Evolutionary conservation across 2,888 invertebrate genomes (phyloP).

Genomic region (Drosophila differens): DNA sequence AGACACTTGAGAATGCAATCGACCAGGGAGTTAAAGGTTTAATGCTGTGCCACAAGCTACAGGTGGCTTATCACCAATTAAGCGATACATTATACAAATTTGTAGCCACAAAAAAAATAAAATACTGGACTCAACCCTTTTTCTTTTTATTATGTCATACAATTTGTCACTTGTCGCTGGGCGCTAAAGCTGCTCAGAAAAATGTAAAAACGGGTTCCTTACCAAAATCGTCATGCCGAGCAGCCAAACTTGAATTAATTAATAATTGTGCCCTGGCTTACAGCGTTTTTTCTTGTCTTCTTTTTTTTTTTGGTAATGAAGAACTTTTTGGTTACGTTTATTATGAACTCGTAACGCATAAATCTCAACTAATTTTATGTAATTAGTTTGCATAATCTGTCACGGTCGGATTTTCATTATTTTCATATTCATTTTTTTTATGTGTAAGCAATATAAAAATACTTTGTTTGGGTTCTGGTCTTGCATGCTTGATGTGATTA

Average conservation of each 20-base stretch:
- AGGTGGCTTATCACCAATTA: conserved; percentile 85
- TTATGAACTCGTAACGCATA: conserved; percentile 56
- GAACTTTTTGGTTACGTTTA: conserved; percentile 45
- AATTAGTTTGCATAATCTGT: conserved; percentile 81
- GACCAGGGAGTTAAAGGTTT: conserved; percentile 9
- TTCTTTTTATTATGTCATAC: conserved; percentile 69
- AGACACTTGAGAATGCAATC: conserved; percentile 58
- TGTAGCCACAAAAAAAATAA: conserved; percentile 68
- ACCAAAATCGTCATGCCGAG: conserved; percentile 48
- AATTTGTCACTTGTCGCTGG: conserved; percentile 70
- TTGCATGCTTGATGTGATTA: conserved; percentile 62
- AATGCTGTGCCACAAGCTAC: conserved; percentile 63
- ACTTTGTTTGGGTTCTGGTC: conserved; percentile 46
- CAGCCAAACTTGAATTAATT: conserved; percentile 75
- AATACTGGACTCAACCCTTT: conserved; percentile 43
- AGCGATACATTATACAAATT: conserved; percentile 84
- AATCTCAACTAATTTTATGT: conserved; percentile 78
- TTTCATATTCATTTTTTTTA: conserved; percentile 33
- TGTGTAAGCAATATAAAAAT: conserved; percentile 57
- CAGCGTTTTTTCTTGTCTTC: conserved; percentile 21
- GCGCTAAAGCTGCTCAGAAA: conserved; percentile 42
- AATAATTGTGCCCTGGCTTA: conserved; percentile 59
- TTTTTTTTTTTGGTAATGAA: conserved; percentile 22
- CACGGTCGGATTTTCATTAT: conserved; percentile 60
- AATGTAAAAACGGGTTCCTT: conserved; percentile 44